These are phyloP conservation scores for Himalopsyche japonica DNA, from an alignment of 2,888 invertebrate species.

Conservation along the genomic window DNA sequence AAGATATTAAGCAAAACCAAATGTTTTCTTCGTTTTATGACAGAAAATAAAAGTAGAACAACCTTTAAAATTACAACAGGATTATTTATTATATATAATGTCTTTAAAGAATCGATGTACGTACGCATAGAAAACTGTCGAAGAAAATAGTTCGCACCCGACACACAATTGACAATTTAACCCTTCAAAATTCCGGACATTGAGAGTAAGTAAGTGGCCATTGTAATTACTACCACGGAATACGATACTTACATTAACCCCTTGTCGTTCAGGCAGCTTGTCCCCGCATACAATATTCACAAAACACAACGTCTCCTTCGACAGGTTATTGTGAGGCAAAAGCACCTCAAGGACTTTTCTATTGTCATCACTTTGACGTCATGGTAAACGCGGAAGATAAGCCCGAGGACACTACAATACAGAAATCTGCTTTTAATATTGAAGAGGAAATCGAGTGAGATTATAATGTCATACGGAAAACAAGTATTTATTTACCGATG, in stretches of 20 bases:
- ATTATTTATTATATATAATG: too few species aligned
- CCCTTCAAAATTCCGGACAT: neutral
- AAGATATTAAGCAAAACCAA: too few species aligned
- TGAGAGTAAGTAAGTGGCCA: neutral
- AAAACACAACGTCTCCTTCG: neutral
- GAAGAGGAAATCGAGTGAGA: too few species aligned
- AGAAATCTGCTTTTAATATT: too few species aligned
- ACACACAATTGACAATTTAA: neutral
- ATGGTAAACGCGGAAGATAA: neutral
- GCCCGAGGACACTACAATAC: neutral
- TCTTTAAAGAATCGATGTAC: too few species aligned
- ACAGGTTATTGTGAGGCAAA: neutral
- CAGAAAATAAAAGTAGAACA: too few species aligned
- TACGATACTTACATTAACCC: neutral
- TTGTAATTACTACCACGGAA: neutral
- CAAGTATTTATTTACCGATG: too few species aligned
- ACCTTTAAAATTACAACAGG: too few species aligned
- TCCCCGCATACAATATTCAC: neutral
- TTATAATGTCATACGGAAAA: too few species aligned
- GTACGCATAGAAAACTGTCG: too few species aligned
- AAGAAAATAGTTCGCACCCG: too few species aligned
- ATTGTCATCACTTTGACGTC: neutral
- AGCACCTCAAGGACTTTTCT: neutral
- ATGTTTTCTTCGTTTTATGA: too few species aligned
- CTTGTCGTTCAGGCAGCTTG: neutral